Evolutionary conservation across 2,888 invertebrate genomes (phyloP).

Genomic region (Drepana falcataria): DNA sequence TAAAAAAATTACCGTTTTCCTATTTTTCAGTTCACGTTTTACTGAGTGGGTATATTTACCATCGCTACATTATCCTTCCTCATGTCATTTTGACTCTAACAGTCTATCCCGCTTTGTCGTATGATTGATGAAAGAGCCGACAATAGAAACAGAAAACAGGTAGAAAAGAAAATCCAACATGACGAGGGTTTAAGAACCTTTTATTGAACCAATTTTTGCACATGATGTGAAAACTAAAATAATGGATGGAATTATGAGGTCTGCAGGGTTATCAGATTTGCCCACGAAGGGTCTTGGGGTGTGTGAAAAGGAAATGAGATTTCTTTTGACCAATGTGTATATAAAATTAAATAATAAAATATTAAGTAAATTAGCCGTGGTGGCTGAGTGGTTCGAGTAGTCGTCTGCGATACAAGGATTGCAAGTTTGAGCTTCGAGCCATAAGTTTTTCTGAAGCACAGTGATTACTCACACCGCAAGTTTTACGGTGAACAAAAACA

Average conservation of each 20-base stretch:
- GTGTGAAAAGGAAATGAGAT: background rate
- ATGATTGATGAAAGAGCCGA: constrained; percentile 17
- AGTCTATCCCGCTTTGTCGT: constrained; percentile 8
- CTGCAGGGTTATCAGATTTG: constrained; percentile 4
- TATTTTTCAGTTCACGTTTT: too few species aligned
- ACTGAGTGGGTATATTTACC: background rate
- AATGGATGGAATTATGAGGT: constrained; percentile 9
- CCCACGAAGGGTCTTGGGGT: background rate
- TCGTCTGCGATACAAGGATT: too few species aligned
- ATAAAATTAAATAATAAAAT: too few species aligned
- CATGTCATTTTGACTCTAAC: constrained; percentile 9
- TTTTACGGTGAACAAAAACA: too few species aligned
- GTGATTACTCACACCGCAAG: too few species aligned
- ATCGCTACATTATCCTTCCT: constrained; percentile 1
- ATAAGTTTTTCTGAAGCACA: too few species aligned
- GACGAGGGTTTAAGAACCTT: constrained; percentile 19
- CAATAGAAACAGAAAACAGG: constrained; percentile 12
- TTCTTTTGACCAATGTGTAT: background rate
- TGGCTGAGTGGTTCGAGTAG: too few species aligned
- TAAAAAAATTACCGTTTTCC: too few species aligned
- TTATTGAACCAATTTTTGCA: constrained; percentile 8
- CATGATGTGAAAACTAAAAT: constrained; percentile 10
- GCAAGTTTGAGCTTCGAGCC: too few species aligned
- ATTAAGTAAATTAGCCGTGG: too few species aligned
- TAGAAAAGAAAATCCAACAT: constrained; percentile 6